Evolutionary conservation across 2,113 vertebrate species (phyloP), one percentile per base, ranked within the genome.

Genomic region (Syngnathus floridae): DNA sequence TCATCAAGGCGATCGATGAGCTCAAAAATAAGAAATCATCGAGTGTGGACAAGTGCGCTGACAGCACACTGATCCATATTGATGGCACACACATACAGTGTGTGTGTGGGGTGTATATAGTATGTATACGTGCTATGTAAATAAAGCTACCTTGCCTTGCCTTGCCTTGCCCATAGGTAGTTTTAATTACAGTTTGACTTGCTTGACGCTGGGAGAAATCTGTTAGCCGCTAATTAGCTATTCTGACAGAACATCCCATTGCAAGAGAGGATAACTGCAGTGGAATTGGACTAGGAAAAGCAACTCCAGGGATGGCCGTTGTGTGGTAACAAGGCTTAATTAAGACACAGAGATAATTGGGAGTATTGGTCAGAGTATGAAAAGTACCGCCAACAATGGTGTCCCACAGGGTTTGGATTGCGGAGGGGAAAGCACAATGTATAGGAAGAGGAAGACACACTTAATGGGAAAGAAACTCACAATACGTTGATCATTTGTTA

Each of bases 321-420:
- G 76, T 70, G 72, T 75, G 76, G 79, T 77, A 76, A 73, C 79
- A 54, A 84, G 86, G 69, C 61, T 86, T 88, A 86, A 88, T 88
- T 88, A 88, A 88, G 84, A 84, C 75, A 70, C 64, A 52, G 65
- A 64, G 65, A 82, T 86, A 89, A 90, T 87, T 84, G 77, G 72
- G 61, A 52, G 37, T 12, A 41, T 36, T 35, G 48, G 68, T 63
- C 35, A 58, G 51, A 61, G 59, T 75, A 66, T 62, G 69, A 49
- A 62, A n/a, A 17, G 22, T 35, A 41, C 22, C 12, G 6, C 40
- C 40, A 35, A 63, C 14, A 62, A 31, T 62, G 41, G 14, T 74
- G 67, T 82, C 82, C 86, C 77, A 72, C 78, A 82, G 75, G 77
- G 68, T 80, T 69, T 26, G 21, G 26, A 45, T 17, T 22, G 26